Evolutionary conservation across 2,113 vertebrate species (phyloP).

Genomic region (Strix uralensis): DNA sequence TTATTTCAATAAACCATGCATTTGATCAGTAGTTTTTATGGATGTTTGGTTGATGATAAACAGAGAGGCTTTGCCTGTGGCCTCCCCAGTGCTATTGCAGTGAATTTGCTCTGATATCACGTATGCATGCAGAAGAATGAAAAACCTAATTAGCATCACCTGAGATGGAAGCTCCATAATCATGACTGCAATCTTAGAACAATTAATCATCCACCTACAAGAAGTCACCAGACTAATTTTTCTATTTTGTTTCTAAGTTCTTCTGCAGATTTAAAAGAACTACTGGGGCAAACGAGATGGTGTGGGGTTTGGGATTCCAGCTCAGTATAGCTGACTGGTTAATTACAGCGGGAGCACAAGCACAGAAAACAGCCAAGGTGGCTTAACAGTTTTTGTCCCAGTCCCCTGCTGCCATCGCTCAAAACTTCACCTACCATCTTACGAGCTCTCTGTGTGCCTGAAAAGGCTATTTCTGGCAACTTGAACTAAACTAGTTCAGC

Average conservation of each 20-base stretch:
- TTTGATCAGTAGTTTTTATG: neutral
- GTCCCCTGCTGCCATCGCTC: neutral
- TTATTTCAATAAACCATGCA: neutral
- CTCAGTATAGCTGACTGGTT: neutral
- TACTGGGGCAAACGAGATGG: neutral
- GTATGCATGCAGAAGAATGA: neutral
- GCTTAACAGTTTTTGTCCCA: neutral
- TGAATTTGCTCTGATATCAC: neutral
- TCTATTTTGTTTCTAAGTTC: neutral
- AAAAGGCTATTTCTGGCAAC: neutral
- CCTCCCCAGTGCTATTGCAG: neutral
- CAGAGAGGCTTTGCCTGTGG: neutral
- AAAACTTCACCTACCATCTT: neutral
- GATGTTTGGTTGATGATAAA: neutral
- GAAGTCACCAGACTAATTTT: neutral
- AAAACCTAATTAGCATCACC: neutral
- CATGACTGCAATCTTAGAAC: neutral
- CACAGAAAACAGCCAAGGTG: neutral
- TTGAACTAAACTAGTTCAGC: neutral
- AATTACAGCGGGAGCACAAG: neutral
- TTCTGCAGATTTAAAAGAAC: neutral
- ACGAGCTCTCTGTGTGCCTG: neutral
- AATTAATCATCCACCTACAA: conserved; percentile 39
- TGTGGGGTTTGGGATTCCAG: neutral
- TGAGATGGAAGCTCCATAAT: neutral